Base-by-base conservation (phyloP, 2,797 vertebrate genomes). In the Sebastes kiyomatsui region DNA sequence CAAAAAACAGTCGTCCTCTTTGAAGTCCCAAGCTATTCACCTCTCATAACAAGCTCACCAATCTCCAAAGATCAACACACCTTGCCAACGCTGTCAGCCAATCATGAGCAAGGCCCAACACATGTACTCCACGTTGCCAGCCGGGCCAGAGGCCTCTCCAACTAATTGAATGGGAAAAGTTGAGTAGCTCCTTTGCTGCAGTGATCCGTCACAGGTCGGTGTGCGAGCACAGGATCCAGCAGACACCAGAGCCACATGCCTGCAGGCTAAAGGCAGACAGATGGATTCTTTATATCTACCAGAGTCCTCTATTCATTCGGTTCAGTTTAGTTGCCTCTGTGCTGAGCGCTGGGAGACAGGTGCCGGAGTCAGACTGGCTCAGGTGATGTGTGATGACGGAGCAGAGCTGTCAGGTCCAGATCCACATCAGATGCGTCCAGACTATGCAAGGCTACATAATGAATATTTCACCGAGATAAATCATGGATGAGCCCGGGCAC, bases 401-500 rank as follows among this genome's bases (percentile, higher is more conserved):
- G 94, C 91, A 84, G 89, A 90, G 90, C 92, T 94, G 93, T 94
- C 94, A 93, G 88, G 89, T 92, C 88, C 88, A 85, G 81, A 91
- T 92, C 90, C 93, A 91, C 92, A 90, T 94, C 93, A 92, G 88
- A 92, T 90, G 80, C 42, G 66, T 92, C 88, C 90, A 88, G 86
- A 93, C 92, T 88, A 90, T 90, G 90, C 88, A 85, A 85, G 91
- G 90, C 90, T 88, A 90, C 86, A 87, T 93, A 88, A 95, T 95
- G 92, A 96, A 96, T 96, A 95, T 96, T 96, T 90, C 90, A 94
- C 92, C 66, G 69, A 82, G 92, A 93, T 95, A 92, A 96, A 95
- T 96, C 93, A 94, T 96, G 93, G 88, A 96, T 96, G 94, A 96
- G 92, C 83, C 90, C 35, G 83, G 93, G 94, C 90, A 92, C 90